Percentiles rank a stretch among this genome's conserved stretches.
Evolutionary conservation across 2,888 invertebrate genomes (phyloP).

Genomic region (Mimumesa dahlbomi): DNA sequence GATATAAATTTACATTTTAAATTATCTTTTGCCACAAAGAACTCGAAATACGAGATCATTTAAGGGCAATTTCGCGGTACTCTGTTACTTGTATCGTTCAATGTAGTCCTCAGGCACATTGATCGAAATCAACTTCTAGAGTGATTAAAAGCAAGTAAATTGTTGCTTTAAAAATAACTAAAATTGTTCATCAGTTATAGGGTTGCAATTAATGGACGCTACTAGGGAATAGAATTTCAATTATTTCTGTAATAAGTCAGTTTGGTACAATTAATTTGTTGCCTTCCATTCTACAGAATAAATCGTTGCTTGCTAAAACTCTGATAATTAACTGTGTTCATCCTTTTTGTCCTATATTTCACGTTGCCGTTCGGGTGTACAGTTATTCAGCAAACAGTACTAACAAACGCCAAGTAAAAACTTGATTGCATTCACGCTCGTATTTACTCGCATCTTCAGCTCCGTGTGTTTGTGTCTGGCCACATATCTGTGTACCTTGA

Average conservation of each 20-base stretch:
- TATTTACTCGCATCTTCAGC: slow-evolving; percentile 4
- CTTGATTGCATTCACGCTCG: slow-evolving; percentile 38
- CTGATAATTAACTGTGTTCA: slow-evolving; percentile 44
- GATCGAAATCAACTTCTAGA: too few species aligned
- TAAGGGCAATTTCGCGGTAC: too few species aligned
- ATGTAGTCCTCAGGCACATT: too few species aligned
- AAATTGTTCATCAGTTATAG: too few species aligned
- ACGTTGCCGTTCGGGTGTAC: neutral
- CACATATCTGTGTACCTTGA: slow-evolving; percentile 4
- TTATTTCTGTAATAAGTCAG: slow-evolving; percentile 15
- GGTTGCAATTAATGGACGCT: too few species aligned
- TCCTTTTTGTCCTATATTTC: slow-evolving; percentile 20
- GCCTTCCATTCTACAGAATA: slow-evolving; percentile 44
- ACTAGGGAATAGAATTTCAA: slow-evolving; percentile 26
- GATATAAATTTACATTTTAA: too few species aligned
- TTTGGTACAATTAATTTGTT: slow-evolving; percentile 37
- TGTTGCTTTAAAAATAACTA: too few species aligned
- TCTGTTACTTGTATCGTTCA: too few species aligned
- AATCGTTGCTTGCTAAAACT: slow-evolving; percentile 34
- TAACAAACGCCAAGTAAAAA: slow-evolving; percentile 31
- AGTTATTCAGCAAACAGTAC: slow-evolving; percentile 37
- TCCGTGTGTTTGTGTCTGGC: slow-evolving; percentile 6
- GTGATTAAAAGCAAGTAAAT: too few species aligned
- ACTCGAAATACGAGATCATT: too few species aligned
- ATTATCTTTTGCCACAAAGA: too few species aligned